phyloP scores from a whole-genome alignment of 2,797 vertebrate species.

The Triplophysa yarkandensis region DNA sequence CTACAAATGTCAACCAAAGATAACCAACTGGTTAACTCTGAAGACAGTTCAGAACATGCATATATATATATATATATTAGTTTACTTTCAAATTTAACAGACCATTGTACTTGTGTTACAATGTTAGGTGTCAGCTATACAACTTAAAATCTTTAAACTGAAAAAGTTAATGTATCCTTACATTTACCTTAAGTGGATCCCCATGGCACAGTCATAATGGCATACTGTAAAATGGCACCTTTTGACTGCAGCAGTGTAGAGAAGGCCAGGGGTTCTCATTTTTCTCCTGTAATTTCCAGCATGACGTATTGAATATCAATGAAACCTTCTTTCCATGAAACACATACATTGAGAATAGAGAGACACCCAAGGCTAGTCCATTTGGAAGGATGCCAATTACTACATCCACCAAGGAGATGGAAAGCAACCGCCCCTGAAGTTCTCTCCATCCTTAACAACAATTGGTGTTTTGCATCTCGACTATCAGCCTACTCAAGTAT shows the following conservation, averaged over 20 bases:
- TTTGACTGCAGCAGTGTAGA: conserved; percentile 25
- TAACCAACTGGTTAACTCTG: too few relatives aligned
- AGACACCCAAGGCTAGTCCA: conserved; percentile 42
- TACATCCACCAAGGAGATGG: conserved; percentile 34
- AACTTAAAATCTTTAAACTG: too few relatives aligned
- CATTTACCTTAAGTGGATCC: too few relatives aligned
- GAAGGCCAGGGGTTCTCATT: conserved; percentile 3
- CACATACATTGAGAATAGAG: conserved; percentile 48
- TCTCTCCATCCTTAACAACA: conserved; percentile 35
- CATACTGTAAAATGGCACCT: too few relatives aligned
- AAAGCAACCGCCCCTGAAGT: conserved; percentile 25
- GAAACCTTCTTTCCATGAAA: conserved; percentile 38
- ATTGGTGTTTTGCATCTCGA: conserved; percentile 48
- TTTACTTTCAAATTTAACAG: too few relatives aligned
- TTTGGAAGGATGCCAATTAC: conserved; percentile 42
- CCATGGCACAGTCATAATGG: background rate
- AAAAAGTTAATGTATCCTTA: too few relatives aligned
- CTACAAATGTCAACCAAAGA: too few relatives aligned
- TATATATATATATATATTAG: too few relatives aligned
- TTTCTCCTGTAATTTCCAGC: conserved; percentile 41
- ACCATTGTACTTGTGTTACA: too few relatives aligned
- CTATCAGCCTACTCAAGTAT: conserved; percentile 45
- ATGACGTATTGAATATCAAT: conserved; percentile 52
- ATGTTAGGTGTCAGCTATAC: too few relatives aligned
- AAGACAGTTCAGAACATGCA: too few relatives aligned